Evolutionary conservation across 2,797 vertebrate genomes (phyloP), one percentile per base, ranked within the genome.

Genomic region (Molossus molossus): DNA sequence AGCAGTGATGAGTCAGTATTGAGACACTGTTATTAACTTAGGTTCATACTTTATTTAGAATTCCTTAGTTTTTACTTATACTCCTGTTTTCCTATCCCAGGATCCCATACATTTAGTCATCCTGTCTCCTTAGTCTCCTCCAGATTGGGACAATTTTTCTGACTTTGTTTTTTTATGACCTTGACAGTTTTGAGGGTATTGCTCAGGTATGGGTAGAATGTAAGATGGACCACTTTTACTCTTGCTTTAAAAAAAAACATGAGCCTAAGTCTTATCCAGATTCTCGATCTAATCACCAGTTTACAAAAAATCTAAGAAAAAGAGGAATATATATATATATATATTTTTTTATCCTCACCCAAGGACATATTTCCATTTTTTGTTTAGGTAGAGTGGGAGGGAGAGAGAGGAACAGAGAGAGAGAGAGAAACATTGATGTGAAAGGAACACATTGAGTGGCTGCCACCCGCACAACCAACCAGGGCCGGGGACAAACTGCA

Each of bases 211-310:
- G 13, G 20, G 21, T 81, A 81, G 67, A 73, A 21, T 62, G 23
- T 73, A 76, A 70, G 58, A 87, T 11, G 2, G 3, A 67, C 13
- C 6, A 4, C 18, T 90, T 86, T 80, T 86, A 79, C 50, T 50
- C 57, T 76, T 60, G 40, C 40, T 50, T 64, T 6, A 23, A 83
- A 55, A 89, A 89, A 64, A 60, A 87, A 80, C 6, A 55, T 15
- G 0, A 82, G 73, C 2, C 45, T 79, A 85, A 90, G 80, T 60
- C 12, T 73, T 69, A 83, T 6, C 65, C 55, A 62, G 40, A 45
- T 57, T 76, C 90, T 96, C 79, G 20, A 75, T 60, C 79, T 89
- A 23, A 40, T 58, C 13, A 50, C 45, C 50, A 90, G 8, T 83
- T 92, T 87, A 75, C 53, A 90, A 77, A 25, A 92, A 58, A 57